phyloP scores from a whole-genome alignment of 2,113 vertebrate species.

The Aptenodytes patagonicus region DNA sequence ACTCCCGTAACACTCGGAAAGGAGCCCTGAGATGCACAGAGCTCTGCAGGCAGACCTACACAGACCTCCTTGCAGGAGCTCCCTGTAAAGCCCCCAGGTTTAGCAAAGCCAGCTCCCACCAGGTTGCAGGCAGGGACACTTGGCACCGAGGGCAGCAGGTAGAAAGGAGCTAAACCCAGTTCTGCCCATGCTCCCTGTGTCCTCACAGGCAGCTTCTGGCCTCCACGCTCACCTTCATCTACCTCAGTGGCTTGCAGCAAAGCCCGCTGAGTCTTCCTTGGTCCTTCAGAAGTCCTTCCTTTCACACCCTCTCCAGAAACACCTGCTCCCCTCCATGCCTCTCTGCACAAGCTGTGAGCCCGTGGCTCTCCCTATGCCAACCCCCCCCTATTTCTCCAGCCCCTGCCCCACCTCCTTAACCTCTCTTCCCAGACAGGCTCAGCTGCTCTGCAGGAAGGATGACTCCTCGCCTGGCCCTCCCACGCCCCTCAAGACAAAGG shows the following conservation, averaged over 20 bases:
- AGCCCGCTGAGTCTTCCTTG: accelerated
- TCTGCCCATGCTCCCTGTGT: background rate
- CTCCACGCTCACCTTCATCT: background rate
- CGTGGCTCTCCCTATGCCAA: accelerated
- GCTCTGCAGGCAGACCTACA: background rate
- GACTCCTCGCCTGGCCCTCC: background rate
- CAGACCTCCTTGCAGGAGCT: background rate
- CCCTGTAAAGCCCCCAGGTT: background rate
- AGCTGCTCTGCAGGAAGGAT: background rate
- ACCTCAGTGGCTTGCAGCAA: background rate
- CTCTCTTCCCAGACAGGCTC: background rate
- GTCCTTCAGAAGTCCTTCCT: background rate
- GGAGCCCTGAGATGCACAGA: background rate
- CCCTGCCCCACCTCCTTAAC: background rate
- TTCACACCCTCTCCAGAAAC: background rate
- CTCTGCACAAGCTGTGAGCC: background rate
- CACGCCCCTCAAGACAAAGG: background rate
- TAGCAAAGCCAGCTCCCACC: background rate
- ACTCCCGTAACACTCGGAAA: background rate
- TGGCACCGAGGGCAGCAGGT: background rate
- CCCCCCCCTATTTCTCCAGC: background rate
- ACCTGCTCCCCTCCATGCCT: background rate
- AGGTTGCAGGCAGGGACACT: background rate
- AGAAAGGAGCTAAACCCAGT: background rate
- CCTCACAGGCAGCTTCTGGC: background rate